Evolutionary conservation across 2,888 invertebrate genomes (phyloP), one percentile per base, ranked within the genome.

Genomic region (Rhodophaea formosa): DNA sequence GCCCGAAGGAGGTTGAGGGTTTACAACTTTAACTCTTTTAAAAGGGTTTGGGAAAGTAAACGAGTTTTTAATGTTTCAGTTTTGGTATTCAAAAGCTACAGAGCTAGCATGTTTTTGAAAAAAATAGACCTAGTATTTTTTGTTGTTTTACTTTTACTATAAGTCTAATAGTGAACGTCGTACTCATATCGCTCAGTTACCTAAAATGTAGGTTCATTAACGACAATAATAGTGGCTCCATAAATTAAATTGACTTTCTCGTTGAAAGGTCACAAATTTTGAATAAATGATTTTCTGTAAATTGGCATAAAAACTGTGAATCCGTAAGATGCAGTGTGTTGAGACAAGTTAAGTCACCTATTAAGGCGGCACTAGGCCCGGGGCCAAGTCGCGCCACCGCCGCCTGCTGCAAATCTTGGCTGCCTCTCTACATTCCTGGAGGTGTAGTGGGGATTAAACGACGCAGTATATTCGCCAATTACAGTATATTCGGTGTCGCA

Each of bases 401-500:
- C 80, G 23, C 23, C 23, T 23, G 23, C 75, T 80, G 85, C 85
- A 87, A 90, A 90, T 89, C 89, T 89, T 86, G 80, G 82, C 86
- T 82, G 87, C 82, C 77, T 86, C 88, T 83, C 84, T 84, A 88
- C 88, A 89, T 90, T 88, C 88, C 87, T 80, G 82, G 82, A 86
- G 88, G 89, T 87, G 88, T 88, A 82, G 84, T 78, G 66, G 63
- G 84, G 88, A 89, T 88, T 90, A 89, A 88, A 85, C 84, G 88
- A 84, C 76, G 87, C 86, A 82, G 81, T 87, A 83, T 84, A 88
- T 86, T 82, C 83, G 77, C 84, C 90, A 85, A 89, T 90, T 91
- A 89, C 88, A 85, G 80, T 84, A 80, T 82, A 82, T 86, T 78
- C 75, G 78, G 72, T 76, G 71, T 73, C 78, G 78, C 88, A 89